Evolutionary conservation across 2,888 invertebrate species (phyloP).

Genomic region (Gortyna flavago): DNA sequence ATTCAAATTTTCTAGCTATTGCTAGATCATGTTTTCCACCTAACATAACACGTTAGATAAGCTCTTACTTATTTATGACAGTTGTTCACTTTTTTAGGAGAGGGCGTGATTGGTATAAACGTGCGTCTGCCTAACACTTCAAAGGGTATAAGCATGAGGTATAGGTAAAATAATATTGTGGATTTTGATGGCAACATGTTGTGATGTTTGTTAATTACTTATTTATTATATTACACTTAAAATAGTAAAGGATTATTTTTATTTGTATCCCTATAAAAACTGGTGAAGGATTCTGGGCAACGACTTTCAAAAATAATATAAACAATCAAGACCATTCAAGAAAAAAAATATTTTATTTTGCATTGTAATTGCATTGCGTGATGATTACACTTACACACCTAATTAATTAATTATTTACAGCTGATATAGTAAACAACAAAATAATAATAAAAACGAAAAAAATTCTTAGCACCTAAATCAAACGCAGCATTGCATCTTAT

Average conservation of each 20-base stretch:
- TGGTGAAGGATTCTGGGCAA: neutral
- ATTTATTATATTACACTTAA: too few species aligned
- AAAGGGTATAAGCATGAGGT: too few species aligned
- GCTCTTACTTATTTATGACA: neutral
- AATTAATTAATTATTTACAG: constrained; percentile 27
- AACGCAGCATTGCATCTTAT: neutral
- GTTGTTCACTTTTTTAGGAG: neutral
- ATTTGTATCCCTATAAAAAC: neutral
- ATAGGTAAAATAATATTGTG: too few species aligned
- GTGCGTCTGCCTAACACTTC: too few species aligned
- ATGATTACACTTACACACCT: constrained; percentile 35
- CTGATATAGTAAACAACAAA: constrained; percentile 18
- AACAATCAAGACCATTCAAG: constrained; percentile 51
- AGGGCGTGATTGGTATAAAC: neutral
- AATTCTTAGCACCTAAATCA: constrained; percentile 29
- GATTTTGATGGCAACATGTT: too few species aligned
- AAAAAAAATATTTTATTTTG: constrained; percentile 64
- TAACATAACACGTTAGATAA: neutral
- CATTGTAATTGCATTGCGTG: constrained; percentile 84
- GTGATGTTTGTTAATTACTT: too few species aligned
- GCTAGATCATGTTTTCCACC: neutral
- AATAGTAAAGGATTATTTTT: too few species aligned
- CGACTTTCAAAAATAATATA: neutral
- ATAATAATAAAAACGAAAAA: constrained; percentile 6
- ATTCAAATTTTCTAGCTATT: too few species aligned